Percentiles rank a stretch among this genome's conserved stretches.
phyloP scores from a whole-genome alignment of 2,888 invertebrate genomes.

The Nemoura dubitans region DNA sequence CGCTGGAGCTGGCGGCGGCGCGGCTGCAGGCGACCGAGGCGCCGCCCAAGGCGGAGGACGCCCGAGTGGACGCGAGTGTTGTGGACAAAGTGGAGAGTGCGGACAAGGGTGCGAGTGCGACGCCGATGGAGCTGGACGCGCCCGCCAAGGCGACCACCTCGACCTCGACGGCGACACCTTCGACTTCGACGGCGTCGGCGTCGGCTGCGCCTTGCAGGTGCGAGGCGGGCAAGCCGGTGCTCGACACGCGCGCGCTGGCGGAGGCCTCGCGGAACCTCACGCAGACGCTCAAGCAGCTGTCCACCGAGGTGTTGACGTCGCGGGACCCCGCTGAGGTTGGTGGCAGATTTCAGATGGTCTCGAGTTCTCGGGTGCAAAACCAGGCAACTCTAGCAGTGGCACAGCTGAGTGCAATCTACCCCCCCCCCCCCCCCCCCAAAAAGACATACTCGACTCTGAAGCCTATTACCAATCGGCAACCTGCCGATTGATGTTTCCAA shows the following conservation, averaged over 20 bases:
- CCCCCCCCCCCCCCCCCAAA: no score
- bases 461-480: no score
- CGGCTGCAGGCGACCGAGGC: constrained; percentile 27
- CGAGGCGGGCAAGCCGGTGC: constrained; percentile 57
- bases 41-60: constrained; percentile 41
- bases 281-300: constrained; percentile 88
- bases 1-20: constrained; percentile 43
- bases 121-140: no score
- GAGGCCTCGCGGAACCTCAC: constrained; percentile 93
- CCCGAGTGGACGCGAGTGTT: constrained; percentile 48
- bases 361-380: no score
- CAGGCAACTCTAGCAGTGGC: not conserved
- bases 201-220: constrained; percentile 45
- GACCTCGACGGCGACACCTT: not conserved
- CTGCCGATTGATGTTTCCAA: no score
- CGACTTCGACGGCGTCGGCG: not conserved
- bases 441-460: no score
- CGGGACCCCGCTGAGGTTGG: constrained; percentile 54
- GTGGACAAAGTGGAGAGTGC: constrained; percentile 61
- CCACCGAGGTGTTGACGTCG: constrained; percentile 85
- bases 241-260: constrained; percentile 79
- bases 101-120: constrained; percentile 76
- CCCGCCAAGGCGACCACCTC: not conserved
- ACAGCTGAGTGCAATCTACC: no score
- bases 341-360: no score